Conservation (phyloP, 1,140 invertebrate species). For the Helicorthomorpha holstii region DNA sequence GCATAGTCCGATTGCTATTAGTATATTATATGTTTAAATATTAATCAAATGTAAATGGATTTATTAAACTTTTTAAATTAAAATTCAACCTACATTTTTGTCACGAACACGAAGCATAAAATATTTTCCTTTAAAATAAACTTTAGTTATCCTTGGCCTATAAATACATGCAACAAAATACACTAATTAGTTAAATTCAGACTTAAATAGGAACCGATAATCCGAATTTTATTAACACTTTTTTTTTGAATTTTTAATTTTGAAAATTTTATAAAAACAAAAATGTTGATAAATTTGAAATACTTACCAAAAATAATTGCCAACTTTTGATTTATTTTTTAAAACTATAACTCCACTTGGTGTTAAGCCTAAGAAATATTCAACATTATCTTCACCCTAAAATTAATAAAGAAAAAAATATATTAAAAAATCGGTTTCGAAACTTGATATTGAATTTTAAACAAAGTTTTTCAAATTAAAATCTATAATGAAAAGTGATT, state of each 20-base stretch:
- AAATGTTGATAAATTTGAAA: not conserved
- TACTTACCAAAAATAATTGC: constrained; percentile 91
- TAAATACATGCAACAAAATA: constrained; percentile 13
- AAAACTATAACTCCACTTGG: constrained; percentile 93
- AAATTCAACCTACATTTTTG: constrained; percentile 91
- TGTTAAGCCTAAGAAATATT: constrained; percentile 91
- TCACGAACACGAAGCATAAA: constrained; percentile 90
- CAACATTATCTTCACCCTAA: constrained; percentile 90
- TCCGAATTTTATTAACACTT: no score
- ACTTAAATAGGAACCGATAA: no score
- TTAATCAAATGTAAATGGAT: no score
- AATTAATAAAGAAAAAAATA: constrained; percentile 19
- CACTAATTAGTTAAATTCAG: no score
- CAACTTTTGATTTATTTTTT: constrained; percentile 89
- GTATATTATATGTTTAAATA: no score
- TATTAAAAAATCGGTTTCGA: not conserved
- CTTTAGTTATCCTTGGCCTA: constrained; percentile 80
- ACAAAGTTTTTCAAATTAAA: no score
- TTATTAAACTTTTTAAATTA: no score
- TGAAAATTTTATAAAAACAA: not conserved
- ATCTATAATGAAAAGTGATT: not conserved
- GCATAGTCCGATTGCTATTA: no score
- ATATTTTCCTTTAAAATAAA: constrained; percentile 88
- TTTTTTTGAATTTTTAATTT: no score
- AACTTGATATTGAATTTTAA: no score